These are phyloP conservation scores for Syngnathus typhle DNA, from an alignment of 2,113 vertebrate genomes.

Conservation along the genomic window DNA sequence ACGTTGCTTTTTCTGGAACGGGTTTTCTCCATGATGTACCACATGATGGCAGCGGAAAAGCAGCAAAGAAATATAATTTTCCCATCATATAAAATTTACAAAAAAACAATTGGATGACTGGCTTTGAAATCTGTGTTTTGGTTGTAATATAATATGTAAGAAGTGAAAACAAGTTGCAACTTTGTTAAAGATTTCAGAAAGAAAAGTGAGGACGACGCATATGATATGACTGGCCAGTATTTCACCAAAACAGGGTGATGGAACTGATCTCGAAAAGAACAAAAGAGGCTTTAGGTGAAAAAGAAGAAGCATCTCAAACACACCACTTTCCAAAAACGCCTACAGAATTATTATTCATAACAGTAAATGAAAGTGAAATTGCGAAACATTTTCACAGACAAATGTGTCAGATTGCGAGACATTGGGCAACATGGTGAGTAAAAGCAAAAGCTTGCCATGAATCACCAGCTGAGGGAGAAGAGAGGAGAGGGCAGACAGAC, in stretches of 20 bases:
- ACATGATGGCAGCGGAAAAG: too few relatives aligned
- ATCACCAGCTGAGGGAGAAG: slow-evolving; percentile 11
- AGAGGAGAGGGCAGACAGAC: slow-evolving; percentile 10
- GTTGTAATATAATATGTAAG: neutral
- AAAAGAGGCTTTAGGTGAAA: neutral
- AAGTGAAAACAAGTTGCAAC: neutral
- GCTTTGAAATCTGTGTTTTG: neutral
- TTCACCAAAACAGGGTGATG: neutral
- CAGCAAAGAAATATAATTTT: too few relatives aligned
- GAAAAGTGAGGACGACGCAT: too few relatives aligned
- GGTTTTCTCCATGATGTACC: too few relatives aligned
- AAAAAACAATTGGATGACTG: neutral
- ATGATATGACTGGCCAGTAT: neutral
- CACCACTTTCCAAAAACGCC: neutral
- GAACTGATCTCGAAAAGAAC: neutral
- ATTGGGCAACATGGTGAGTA: slow-evolving; percentile 18
- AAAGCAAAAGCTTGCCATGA: slow-evolving; percentile 17
- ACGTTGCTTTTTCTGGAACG: too few relatives aligned
- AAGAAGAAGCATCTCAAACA: neutral
- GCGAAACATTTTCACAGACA: neutral
- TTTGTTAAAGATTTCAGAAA: neutral
- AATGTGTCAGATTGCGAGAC: slow-evolving; percentile 21
- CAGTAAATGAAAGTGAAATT: neutral
- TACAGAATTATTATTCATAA: neutral
- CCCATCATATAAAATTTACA: neutral